phyloP scores from a whole-genome alignment of 2,113 vertebrate species.

The Columba janthina region DNA sequence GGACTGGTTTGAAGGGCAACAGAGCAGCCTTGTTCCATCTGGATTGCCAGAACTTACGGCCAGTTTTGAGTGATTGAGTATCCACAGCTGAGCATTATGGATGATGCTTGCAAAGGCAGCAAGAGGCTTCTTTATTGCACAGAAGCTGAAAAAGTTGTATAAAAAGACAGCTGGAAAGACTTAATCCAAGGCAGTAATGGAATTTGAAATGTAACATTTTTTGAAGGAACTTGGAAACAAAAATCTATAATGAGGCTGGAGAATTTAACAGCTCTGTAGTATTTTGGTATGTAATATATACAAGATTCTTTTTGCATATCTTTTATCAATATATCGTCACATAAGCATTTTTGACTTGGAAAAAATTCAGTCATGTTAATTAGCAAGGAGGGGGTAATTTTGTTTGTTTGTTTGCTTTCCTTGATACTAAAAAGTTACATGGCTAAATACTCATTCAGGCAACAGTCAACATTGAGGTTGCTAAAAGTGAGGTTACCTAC shows the following conservation, averaged over 20 bases:
- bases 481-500: not conserved
- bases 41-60: not conserved
- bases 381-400: not conserved
- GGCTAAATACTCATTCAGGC: not conserved
- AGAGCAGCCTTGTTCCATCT: not conserved
- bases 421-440: not conserved
- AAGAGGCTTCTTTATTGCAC: not conserved
- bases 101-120: conserved; percentile 8
- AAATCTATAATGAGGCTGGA: not conserved
- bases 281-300: not conserved
- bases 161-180: conserved; percentile 30
- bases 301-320: not conserved
- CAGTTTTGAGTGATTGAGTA: not conserved
- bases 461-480: not conserved
- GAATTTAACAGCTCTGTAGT: not conserved
- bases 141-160: not conserved
- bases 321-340: not conserved
- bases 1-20: not conserved
- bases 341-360: not conserved
- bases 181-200: not conserved
- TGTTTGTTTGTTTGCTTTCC: not conserved
- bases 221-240: not conserved
- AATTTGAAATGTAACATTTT: not conserved
- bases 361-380: not conserved
- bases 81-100: not conserved